Percentiles rank a stretch among this genome's conserved stretches.
These are phyloP conservation scores for Diabrotica virgifera DNA, from an alignment of 1,140 invertebrate species.

Conservation along the genomic window DNA sequence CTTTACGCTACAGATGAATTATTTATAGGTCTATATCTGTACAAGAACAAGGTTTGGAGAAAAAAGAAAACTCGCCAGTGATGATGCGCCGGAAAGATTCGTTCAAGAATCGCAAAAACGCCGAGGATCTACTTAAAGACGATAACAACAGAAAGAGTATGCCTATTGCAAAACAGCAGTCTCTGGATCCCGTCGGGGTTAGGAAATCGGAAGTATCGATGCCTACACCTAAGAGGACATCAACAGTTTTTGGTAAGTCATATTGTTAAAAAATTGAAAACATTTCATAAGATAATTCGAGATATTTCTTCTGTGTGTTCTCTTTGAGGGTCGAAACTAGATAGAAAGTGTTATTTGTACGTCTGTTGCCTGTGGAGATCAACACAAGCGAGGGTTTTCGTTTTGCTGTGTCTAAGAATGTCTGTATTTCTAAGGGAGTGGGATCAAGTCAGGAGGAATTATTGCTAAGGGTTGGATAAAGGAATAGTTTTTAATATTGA, in stretches of 20 bases:
- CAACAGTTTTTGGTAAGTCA: constrained; percentile 75
- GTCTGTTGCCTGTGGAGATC: too few relatives aligned
- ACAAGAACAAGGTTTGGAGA: constrained; percentile 58
- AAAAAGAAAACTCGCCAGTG: constrained; percentile 66
- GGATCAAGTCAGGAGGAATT: too few relatives aligned
- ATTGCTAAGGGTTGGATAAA: too few relatives aligned
- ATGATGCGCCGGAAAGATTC: constrained; percentile 57
- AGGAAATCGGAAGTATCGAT: constrained; percentile 49
- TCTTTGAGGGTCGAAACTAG: too few relatives aligned
- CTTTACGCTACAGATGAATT: too few relatives aligned
- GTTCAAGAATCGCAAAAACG: constrained; percentile 41
- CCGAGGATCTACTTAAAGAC: constrained; percentile 55
- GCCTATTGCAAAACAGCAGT: constrained; percentile 54
- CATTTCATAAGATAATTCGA: neutral
- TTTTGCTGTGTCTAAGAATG: too few relatives aligned
- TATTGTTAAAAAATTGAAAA: constrained; percentile 4
- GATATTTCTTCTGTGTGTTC: too few relatives aligned
- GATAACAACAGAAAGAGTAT: constrained; percentile 52
- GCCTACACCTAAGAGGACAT: constrained; percentile 71
- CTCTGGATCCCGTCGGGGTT: constrained; percentile 49
- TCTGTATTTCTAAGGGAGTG: too few relatives aligned
- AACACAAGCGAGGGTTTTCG: too few relatives aligned
- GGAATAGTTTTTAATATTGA: too few relatives aligned
- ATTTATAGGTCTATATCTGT: constrained; percentile 45
- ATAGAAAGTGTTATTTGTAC: too few relatives aligned